Base-by-base conservation (phyloP, 2,888 invertebrate species). In the Rhamnusium bicolor region DNA sequence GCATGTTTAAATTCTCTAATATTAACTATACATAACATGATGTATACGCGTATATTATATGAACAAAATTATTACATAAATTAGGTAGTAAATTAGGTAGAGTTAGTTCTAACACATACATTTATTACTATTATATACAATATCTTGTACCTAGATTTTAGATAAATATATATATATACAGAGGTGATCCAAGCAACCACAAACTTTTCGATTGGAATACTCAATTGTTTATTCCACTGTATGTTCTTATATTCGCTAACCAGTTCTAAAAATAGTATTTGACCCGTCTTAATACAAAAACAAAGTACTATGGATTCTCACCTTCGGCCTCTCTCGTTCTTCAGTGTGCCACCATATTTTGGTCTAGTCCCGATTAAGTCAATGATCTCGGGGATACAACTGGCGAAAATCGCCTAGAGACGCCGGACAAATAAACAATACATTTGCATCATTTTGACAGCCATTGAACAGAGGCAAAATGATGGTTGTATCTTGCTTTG, bases 261-360 rank as follows among this genome's bases (percentile, higher is more conserved):
- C 73, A 71, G 75, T 71, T 75, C 71, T 66, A 72, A 74, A 63
- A 69, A 60, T 29, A 63, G 47, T 65, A 71, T 63, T 65, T 54
- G 70, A 74, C 73, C 71, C 53, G 70, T 68, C 54, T 63, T 60
- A 74, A 73, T 72, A 71, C 70, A 74, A 68, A 75, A 68, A 70
- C 58, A 71, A 71, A 75, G 68, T 68, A 68, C 79, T 81, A 81
- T 80, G 75, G 76, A 80, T 82, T 92, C 95, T 95, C 95, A 98
- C 98, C 98, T 98, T 96, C 99, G 96, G 93, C 99, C 98, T 92
- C 97, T 96, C 94, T 99, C 99, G 93, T 98, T 98, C 95, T 99
- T 98, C 94, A 98, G 97, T 91, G 98, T 97, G 91, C 99, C 99
- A 92, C 98, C 98, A 93, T 99, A 99, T 94, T 99, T 98, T 92